Percentiles rank a stretch among this genome's conserved stretches.
These are phyloP conservation scores for Chamaetylas fuelleborni DNA, from an alignment of 2,113 vertebrate species.

Conservation along the genomic window DNA sequence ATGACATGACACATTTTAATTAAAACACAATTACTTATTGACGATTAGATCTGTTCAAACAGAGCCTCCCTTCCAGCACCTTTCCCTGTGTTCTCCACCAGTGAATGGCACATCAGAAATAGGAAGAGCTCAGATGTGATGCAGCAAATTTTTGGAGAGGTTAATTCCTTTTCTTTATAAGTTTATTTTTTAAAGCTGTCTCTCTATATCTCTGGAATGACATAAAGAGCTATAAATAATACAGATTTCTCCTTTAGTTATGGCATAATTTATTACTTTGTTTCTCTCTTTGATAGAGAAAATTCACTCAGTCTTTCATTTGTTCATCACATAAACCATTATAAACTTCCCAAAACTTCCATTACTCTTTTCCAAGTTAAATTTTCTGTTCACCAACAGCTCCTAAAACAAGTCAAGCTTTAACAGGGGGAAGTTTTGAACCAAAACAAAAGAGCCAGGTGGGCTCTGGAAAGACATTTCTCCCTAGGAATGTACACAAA, in stretches of 20 bases:
- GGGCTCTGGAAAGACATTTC: neutral
- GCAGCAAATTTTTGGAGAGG: rapidly evolving
- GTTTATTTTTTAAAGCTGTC: neutral
- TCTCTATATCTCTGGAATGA: neutral
- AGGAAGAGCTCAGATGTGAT: neutral
- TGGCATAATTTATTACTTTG: neutral
- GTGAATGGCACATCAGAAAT: neutral
- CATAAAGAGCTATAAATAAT: neutral
- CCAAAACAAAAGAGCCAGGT: neutral
- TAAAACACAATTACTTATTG: constrained; percentile 23
- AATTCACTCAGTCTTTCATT: neutral
- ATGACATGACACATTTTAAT: neutral
- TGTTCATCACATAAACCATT: neutral
- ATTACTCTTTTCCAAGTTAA: neutral
- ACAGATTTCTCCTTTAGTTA: neutral
- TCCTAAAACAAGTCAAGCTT: neutral
- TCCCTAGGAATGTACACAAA: rapidly evolving
- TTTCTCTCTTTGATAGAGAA: neutral
- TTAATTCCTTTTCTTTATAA: neutral
- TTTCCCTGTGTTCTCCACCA: neutral
- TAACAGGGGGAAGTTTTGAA: neutral
- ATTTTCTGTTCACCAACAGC: neutral
- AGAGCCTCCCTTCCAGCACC: neutral
- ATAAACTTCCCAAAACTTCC: neutral
- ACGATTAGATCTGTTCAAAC: neutral